Conservation (phyloP, 2,888 invertebrate genomes). For the Calameuta idolon region DNA sequence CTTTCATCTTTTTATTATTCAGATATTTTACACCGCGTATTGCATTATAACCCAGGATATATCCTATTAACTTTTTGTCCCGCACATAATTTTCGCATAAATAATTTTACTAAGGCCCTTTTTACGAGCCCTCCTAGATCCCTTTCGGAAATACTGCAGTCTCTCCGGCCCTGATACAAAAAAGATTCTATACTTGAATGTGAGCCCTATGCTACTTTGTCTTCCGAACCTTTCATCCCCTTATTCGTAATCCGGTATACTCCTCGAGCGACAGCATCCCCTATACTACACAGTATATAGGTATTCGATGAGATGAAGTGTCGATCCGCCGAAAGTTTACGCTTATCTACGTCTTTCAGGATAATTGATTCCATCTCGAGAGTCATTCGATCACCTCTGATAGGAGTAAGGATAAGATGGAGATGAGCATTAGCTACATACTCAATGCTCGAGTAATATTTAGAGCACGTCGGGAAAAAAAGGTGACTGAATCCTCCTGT, state of each 20-base stretch:
- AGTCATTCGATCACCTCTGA: not conserved
- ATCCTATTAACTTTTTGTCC: conserved; percentile 4
- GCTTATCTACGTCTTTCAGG: not conserved
- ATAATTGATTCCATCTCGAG: not conserved
- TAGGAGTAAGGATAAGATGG: not conserved
- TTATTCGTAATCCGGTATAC: not conserved
- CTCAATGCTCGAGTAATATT: not conserved
- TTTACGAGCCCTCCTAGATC: not conserved
- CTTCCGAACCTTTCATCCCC: not conserved
- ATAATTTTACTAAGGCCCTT: not conserved
- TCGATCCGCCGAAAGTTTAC: not conserved
- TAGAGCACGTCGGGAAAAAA: not conserved
- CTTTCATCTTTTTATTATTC: conserved; percentile 5
- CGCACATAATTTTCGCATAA: conserved; percentile 1
- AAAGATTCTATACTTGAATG: not conserved
- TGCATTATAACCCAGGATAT: not conserved
- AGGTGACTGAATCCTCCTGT: not conserved
- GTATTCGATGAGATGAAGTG: not conserved
- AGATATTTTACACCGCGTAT: not conserved
- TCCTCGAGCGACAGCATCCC: not conserved
- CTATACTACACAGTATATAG: not conserved
- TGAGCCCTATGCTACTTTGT: not conserved
- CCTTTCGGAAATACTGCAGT: not conserved
- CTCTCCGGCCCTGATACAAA: not conserved
- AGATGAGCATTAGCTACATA: not conserved